Percentiles rank a stretch among this genome's conserved stretches.
Conservation (phyloP, 2,113 vertebrate species). For the Columba livia region DNA sequence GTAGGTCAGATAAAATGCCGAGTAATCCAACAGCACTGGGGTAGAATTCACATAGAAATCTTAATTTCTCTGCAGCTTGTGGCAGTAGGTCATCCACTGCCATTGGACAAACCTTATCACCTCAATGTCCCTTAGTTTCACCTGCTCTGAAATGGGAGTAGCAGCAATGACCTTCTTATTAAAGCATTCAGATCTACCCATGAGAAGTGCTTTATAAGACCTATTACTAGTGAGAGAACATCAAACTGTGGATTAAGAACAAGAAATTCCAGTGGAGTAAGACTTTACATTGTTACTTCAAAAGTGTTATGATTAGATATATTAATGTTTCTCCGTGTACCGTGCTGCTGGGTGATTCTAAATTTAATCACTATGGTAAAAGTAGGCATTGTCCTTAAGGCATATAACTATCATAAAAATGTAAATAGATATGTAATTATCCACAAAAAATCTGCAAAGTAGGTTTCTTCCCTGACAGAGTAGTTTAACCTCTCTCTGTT, state of each 20-base stretch:
- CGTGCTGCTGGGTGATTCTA: neutral
- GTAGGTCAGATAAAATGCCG: neutral
- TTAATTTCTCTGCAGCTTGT: neutral
- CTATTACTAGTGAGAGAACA: neutral
- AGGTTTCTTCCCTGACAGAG: neutral
- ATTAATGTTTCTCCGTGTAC: neutral
- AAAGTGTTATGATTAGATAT: neutral
- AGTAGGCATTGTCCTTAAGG: neutral
- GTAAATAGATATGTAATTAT: neutral
- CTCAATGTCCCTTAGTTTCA: neutral
- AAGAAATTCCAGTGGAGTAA: neutral
- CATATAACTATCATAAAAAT: neutral
- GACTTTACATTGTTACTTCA: neutral
- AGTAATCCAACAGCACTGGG: neutral
- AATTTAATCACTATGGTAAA: neutral
- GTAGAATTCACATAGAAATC: neutral
- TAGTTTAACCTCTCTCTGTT: neutral
- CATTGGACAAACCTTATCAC: neutral
- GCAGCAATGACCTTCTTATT: neutral
- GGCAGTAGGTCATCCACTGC: neutral
- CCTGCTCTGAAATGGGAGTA: neutral
- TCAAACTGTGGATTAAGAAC: neutral
- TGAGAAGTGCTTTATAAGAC: neutral
- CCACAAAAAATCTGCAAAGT: neutral
- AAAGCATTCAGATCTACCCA: neutral